Conservation (phyloP, 2,113 vertebrate genomes). For the Ivindomyrus marchei region DNA sequence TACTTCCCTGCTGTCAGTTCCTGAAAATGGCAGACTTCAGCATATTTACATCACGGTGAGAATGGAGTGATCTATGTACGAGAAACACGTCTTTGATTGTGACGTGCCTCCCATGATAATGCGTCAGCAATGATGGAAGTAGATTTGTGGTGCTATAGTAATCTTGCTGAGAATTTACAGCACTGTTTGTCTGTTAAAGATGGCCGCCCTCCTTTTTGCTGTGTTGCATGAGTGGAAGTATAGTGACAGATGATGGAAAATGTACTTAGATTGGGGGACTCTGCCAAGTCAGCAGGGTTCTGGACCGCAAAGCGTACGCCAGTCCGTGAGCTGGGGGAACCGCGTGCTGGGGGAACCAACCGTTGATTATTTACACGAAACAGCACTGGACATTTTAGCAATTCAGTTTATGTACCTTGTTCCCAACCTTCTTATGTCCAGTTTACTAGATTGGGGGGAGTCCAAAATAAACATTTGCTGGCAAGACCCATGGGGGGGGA, state of each 20-base stretch:
- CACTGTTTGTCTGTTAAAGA: background rate
- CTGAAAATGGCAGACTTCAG: background rate
- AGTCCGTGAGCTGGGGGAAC: background rate
- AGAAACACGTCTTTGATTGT: background rate
- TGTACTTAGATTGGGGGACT: background rate
- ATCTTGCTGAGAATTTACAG: background rate
- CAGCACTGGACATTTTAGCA: background rate
- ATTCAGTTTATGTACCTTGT: background rate
- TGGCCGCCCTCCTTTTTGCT: background rate
- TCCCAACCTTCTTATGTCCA: background rate
- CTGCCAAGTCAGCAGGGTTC: background rate
- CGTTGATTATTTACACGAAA: background rate
- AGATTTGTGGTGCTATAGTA: too few species aligned
- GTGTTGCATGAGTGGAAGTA: background rate
- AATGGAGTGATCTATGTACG: background rate
- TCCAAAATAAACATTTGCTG: background rate
- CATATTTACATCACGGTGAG: background rate
- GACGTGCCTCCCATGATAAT: background rate
- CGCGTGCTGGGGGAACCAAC: background rate
- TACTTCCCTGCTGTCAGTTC: background rate
- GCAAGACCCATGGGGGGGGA: background rate
- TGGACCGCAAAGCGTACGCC: background rate
- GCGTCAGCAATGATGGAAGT: background rate
- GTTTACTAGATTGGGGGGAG: background rate
- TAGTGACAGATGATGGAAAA: conserved; percentile 1